These are phyloP conservation scores for Muscina levida DNA, from an alignment of 2,888 invertebrate genomes.

Conservation along the genomic window DNA sequence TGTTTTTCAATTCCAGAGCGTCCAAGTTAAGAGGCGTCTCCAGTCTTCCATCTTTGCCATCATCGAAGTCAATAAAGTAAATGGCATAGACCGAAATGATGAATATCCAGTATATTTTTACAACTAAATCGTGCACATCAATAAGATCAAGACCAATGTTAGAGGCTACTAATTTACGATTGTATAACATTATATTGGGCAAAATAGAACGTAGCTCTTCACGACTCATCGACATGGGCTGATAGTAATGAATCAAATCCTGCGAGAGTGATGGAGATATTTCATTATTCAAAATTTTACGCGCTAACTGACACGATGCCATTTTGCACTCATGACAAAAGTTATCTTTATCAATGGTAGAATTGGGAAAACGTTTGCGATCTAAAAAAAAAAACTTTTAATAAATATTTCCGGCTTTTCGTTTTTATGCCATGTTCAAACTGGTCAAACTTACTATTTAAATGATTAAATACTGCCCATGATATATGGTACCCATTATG, in stretches of 20 bases:
- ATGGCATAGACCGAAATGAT: slow-evolving; percentile 78
- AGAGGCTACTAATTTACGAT: slow-evolving; percentile 76
- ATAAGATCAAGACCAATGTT: slow-evolving; percentile 75
- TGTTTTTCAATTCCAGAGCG: slow-evolving; percentile 74
- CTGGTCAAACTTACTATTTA: slow-evolving; percentile 72
- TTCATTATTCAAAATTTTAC: slow-evolving; percentile 78
- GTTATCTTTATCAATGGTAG: slow-evolving; percentile 74
- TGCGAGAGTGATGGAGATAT: slow-evolving; percentile 77
- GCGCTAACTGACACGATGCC: slow-evolving; percentile 77
- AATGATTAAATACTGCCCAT: slow-evolving; percentile 79
- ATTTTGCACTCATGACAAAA: slow-evolving; percentile 77
- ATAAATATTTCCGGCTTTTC: neutral
- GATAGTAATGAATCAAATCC: slow-evolving; percentile 77
- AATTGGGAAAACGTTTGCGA: slow-evolving; percentile 76
- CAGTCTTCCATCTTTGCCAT: slow-evolving; percentile 60
- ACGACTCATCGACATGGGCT: slow-evolving; percentile 76
- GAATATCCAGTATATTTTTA: slow-evolving; percentile 79
- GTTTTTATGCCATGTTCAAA: neutral
- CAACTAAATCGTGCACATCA: slow-evolving; percentile 76
- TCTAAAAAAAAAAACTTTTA: slow-evolving; percentile 65
- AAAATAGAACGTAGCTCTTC: slow-evolving; percentile 77
- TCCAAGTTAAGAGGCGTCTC: slow-evolving; percentile 70
- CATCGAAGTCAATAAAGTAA: slow-evolving; percentile 77
- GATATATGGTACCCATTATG: slow-evolving; percentile 75
- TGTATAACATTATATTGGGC: slow-evolving; percentile 77